Conservation (phyloP, 2,113 vertebrate species). For the Carettochelys insculpta region DNA sequence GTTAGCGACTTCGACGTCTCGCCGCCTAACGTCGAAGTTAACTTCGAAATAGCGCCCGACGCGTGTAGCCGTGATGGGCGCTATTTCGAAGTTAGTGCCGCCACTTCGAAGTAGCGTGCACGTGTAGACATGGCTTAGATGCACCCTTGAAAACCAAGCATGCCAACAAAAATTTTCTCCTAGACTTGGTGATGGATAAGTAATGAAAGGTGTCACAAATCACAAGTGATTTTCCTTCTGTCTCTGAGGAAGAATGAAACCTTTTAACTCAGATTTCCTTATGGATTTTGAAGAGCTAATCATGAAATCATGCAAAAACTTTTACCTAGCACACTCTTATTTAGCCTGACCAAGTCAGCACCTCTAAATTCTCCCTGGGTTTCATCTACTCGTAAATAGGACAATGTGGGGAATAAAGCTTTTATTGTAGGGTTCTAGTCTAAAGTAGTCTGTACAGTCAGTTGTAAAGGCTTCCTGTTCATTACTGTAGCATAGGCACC, state of each 20-base stretch:
- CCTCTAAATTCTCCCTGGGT: background rate
- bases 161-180: background rate
- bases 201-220: background rate
- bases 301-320: background rate
- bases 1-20: too few species aligned
- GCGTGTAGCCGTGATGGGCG: too few species aligned
- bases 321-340: background rate
- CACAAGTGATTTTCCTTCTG: background rate
- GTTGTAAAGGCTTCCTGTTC: background rate
- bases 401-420: rapidly evolving
- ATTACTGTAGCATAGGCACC: background rate
- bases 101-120: too few species aligned
- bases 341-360: background rate
- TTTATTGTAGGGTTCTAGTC: background rate
- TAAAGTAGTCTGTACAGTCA: background rate
- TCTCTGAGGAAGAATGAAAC: background rate
- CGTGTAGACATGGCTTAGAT: too few species aligned
- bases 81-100: too few species aligned
- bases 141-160: background rate
- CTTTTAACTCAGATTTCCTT: background rate
- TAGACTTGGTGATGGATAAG: background rate
- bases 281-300: background rate
- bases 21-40: too few species aligned
- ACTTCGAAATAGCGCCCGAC: too few species aligned
- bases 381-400: background rate